phyloP scores from a whole-genome alignment of 2,113 vertebrate genomes.

The Nibea albiflora region DNA sequence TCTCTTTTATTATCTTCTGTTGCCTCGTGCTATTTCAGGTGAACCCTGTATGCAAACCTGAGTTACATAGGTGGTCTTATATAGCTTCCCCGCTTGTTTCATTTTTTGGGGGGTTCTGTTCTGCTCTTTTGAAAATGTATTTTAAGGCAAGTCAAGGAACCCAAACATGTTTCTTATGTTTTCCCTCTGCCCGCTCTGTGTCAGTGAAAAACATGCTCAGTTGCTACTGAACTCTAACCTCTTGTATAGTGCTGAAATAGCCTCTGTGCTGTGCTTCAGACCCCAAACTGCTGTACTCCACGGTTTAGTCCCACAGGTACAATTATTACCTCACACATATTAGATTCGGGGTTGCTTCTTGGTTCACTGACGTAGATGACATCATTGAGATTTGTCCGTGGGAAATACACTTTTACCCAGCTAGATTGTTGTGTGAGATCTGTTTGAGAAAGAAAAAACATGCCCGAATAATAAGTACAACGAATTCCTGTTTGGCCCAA shows the following conservation, averaged over 20 bases:
- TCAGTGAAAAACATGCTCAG: constrained; percentile 46
- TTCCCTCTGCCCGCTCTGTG: constrained; percentile 11
- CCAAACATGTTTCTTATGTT: constrained; percentile 19
- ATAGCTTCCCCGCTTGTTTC: constrained; percentile 1
- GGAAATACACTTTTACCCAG: constrained; percentile 26
- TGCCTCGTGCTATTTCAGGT: constrained; percentile 10
- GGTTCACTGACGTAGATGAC: constrained; percentile 31
- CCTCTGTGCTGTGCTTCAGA: constrained; percentile 37
- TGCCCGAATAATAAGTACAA: neutral
- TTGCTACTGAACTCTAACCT: constrained; percentile 47
- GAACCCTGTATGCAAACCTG: constrained; percentile 11
- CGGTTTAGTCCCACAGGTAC: constrained; percentile 42
- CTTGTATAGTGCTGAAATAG: constrained; percentile 44
- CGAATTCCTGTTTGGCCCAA: neutral
- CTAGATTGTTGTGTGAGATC: neutral
- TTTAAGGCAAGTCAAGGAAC: constrained; percentile 18
- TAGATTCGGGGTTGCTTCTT: constrained; percentile 4
- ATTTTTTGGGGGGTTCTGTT: constrained; percentile 24
- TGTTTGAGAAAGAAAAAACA: neutral
- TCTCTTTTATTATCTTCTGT: constrained; percentile 37
- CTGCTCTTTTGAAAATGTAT: constrained; percentile 2
- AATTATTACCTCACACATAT: constrained; percentile 58
- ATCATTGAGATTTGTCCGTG: constrained; percentile 39
- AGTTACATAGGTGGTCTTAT: constrained; percentile 13
- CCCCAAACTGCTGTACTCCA: constrained; percentile 29